Conservation (phyloP, 1,140 invertebrate species). For the Leptinotarsa undecemlineata region DNA sequence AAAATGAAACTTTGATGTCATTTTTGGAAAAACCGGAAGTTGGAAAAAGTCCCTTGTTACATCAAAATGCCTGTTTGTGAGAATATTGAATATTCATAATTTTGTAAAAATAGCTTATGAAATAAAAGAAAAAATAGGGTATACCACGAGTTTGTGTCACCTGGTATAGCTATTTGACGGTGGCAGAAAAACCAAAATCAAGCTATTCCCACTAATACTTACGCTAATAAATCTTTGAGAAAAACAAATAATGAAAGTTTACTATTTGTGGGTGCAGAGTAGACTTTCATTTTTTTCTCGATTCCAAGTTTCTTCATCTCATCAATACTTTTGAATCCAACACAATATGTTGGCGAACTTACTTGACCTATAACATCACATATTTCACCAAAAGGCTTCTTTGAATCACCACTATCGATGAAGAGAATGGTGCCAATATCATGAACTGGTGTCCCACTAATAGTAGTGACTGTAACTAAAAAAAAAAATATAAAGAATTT, state of each 20-base stretch:
- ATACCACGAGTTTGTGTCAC: no score
- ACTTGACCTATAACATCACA: constrained; percentile 88
- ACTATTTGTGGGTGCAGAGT: constrained; percentile 47
- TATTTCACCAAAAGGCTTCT: constrained; percentile 73
- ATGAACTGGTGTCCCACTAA: constrained; percentile 71
- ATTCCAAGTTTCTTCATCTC: constrained; percentile 42
- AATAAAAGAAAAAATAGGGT: no score
- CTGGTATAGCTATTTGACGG: no score
- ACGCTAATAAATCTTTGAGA: constrained; percentile 50
- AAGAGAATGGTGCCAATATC: constrained; percentile 86
- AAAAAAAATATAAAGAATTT: constrained; percentile 32
- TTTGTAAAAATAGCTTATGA: no score
- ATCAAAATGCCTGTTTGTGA: no score
- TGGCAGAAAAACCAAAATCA: no score
- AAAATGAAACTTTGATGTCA: no score
- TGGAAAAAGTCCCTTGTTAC: no score
- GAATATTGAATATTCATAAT: no score
- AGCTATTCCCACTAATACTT: constrained; percentile 29
- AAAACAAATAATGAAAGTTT: constrained; percentile 50
- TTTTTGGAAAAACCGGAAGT: no score
- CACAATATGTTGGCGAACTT: constrained; percentile 49
- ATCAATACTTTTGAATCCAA: constrained; percentile 46
- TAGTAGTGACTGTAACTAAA: constrained; percentile 73
- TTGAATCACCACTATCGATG: constrained; percentile 60
- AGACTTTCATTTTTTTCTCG: constrained; percentile 46